These are phyloP conservation scores for Sinocyclocheilus rhinocerous DNA, from an alignment of 2,113 vertebrate genomes.

Conservation along the genomic window DNA sequence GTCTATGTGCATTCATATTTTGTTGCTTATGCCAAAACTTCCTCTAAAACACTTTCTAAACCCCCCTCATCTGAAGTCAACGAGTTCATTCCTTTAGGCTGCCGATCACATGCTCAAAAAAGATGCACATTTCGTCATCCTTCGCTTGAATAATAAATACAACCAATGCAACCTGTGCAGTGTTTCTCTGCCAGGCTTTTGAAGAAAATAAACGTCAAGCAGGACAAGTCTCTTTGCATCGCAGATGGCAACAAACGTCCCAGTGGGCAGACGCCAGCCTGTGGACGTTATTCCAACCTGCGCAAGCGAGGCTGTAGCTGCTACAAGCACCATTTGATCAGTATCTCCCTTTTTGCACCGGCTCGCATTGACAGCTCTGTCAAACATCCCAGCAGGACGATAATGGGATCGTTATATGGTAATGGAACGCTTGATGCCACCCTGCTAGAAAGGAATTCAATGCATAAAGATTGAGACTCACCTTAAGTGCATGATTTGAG, in stretches of 20 bases:
- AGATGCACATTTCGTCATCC: not conserved
- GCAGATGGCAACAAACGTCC: constrained; percentile 30
- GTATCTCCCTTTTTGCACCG: constrained; percentile 7
- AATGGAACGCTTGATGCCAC: not conserved
- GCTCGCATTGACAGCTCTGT: not conserved
- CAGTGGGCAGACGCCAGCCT: not conserved
- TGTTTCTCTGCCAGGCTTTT: not conserved
- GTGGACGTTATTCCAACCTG: constrained; percentile 19
- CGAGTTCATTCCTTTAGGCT: not conserved
- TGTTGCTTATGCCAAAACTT: not conserved
- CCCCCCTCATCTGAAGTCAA: not conserved
- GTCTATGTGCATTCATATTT: not conserved
- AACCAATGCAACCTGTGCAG: constrained; percentile 5
- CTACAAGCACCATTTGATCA: constrained; percentile 18
- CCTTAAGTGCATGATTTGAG: constrained; percentile 66
- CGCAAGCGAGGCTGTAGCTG: constrained; percentile 3
- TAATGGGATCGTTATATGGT: constrained; percentile 34
- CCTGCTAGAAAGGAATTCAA: not conserved
- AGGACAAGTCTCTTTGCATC: not conserved
- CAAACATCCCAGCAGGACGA: constrained; percentile 40
- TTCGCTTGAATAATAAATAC: not conserved
- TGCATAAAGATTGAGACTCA: constrained; percentile 57
- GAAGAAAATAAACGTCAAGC: not conserved
- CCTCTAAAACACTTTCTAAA: not conserved
- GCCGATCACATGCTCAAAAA: not conserved